Conservation (phyloP, 2,888 invertebrate genomes). For the Dinocampus coccinellae region DNA sequence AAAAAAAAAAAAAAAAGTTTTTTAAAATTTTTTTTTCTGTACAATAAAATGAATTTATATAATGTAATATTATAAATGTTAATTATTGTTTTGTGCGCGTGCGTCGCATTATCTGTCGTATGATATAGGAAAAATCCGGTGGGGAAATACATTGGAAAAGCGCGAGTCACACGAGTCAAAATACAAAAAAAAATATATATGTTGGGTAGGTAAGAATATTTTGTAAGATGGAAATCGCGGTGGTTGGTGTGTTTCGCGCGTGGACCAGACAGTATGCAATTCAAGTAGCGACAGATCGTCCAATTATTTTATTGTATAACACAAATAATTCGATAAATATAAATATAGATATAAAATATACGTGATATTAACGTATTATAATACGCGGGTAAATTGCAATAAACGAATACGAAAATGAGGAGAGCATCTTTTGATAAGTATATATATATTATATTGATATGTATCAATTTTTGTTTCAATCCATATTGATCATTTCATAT, state of each 20-base stretch:
- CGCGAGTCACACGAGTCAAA: slow-evolving; percentile 33
- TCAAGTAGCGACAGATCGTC: slow-evolving; percentile 31
- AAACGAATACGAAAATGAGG: slow-evolving; percentile 51
- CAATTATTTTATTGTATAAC: slow-evolving; percentile 31
- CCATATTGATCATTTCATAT: background rate
- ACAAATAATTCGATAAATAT: slow-evolving; percentile 28
- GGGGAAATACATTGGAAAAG: slow-evolving; percentile 22
- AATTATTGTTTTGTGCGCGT: slow-evolving; percentile 13
- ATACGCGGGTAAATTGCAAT: slow-evolving; percentile 1
- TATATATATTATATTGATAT: slow-evolving; percentile 32
- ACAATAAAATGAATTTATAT: no score
- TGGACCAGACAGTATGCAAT: slow-evolving; percentile 36
- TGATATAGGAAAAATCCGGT: slow-evolving; percentile 21
- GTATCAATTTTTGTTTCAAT: background rate
- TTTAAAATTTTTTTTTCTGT: no score
- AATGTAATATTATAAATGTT: no score
- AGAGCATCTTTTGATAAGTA: slow-evolving; percentile 61
- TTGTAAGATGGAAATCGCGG: slow-evolving; percentile 58
- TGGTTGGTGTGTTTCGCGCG: slow-evolving; percentile 43
- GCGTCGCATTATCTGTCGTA: slow-evolving; percentile 10
- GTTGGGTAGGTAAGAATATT: slow-evolving; percentile 50
- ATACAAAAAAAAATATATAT: slow-evolving; percentile 35
- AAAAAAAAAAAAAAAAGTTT: no score
- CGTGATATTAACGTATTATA: slow-evolving; percentile 9
- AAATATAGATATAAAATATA: background rate